Percentiles rank a stretch among this genome's conserved stretches.
Conservation (phyloP, 2,888 invertebrate species). For the Laothoe populi region DNA sequence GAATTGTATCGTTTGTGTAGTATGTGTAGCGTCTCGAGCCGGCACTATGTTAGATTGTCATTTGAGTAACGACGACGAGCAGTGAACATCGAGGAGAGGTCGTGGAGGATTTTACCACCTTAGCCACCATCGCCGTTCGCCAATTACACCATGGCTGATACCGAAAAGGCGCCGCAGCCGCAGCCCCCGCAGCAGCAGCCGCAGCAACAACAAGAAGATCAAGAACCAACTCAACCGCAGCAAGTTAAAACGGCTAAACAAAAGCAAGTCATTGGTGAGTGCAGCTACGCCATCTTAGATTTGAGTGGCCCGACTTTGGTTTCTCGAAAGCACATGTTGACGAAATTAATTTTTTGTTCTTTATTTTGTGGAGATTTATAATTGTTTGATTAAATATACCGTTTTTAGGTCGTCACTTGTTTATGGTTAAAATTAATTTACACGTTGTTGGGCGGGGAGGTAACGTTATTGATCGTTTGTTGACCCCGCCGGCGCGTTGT, state of each 20-base stretch:
- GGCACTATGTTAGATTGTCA: constrained; percentile 37
- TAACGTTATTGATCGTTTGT: constrained; percentile 63
- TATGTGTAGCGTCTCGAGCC: background rate
- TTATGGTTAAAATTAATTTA: background rate
- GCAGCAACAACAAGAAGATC: constrained; percentile 87
- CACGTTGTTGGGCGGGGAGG: constrained; percentile 35
- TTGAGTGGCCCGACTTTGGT: constrained; percentile 67
- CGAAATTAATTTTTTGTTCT: constrained; percentile 39
- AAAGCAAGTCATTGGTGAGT: constrained; percentile 95
- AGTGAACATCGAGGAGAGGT: constrained; percentile 90
- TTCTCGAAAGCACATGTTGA: constrained; percentile 72
- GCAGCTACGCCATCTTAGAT: constrained; percentile 80
- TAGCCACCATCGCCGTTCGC: constrained; percentile 90
- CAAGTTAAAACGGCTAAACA: constrained; percentile 88
- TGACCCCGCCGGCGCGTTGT: constrained; percentile 54
- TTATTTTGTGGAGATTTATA: constrained; percentile 32
- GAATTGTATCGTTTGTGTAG: background rate
- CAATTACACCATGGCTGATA: constrained; percentile 97
- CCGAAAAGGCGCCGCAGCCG: constrained; percentile 93
- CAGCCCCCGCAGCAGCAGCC: constrained; percentile 87
- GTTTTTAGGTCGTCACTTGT: constrained; percentile 24
- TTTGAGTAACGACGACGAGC: constrained; percentile 82
- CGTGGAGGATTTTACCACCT: constrained; percentile 90
- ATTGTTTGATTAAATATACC: constrained; percentile 23
- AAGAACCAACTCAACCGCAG: constrained; percentile 87